phyloP scores from a whole-genome alignment of 2,113 vertebrate genomes.

The Cinclus cinclus region DNA sequence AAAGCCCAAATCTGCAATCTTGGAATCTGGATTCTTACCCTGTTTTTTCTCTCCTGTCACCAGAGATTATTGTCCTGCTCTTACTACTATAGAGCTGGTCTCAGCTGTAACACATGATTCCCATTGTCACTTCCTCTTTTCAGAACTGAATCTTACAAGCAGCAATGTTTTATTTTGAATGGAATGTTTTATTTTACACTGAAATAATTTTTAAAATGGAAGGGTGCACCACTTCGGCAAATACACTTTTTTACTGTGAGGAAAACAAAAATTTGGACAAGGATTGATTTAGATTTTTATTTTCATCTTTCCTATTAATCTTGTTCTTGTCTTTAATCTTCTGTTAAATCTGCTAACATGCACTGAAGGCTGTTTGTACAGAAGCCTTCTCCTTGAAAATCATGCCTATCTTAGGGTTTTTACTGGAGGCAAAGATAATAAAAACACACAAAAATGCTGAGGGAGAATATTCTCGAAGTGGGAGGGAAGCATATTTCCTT shows the following conservation, averaged over 20 bases:
- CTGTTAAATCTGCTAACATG: slow-evolving; percentile 2
- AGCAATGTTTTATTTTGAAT: neutral
- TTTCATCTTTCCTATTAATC: neutral
- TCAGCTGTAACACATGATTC: neutral
- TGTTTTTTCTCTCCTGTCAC: neutral
- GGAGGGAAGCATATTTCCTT: slow-evolving; percentile 40
- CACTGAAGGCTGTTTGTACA: neutral
- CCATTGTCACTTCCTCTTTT: neutral
- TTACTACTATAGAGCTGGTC: neutral
- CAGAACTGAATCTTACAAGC: neutral
- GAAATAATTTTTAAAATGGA: neutral
- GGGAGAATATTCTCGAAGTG: neutral
- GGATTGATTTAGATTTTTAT: neutral
- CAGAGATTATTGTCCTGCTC: neutral
- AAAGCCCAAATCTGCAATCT: neutral
- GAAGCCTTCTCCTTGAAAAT: neutral
- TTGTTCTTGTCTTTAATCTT: neutral
- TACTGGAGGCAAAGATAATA: slow-evolving; percentile 1
- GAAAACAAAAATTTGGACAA: neutral
- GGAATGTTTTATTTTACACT: neutral
- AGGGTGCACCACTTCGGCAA: neutral
- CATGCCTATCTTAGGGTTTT: slow-evolving; percentile 6
- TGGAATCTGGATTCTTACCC: neutral
- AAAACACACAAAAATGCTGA: slow-evolving; percentile 4
- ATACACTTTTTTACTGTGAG: neutral